Evolutionary conservation across 2,113 vertebrate species (phyloP).

Genomic region (Okapia johnstoni): DNA sequence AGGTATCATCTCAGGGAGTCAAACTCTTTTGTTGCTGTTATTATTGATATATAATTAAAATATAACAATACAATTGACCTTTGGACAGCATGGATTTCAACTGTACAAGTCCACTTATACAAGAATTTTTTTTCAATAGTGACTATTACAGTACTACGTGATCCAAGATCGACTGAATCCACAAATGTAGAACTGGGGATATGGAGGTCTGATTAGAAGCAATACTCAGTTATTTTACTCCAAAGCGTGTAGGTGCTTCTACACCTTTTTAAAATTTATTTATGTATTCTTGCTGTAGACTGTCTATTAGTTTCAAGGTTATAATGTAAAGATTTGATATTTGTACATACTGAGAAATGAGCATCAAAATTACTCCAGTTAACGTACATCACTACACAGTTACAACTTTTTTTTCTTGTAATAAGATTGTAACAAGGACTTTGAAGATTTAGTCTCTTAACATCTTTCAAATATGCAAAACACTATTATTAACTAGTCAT

Average conservation of each 20-base stretch:
- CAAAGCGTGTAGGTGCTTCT: neutral
- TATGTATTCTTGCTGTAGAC: neutral
- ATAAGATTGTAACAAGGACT: neutral
- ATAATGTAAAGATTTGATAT: neutral
- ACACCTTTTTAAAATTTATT: neutral
- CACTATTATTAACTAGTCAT: neutral
- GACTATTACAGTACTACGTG: neutral
- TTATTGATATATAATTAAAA: neutral
- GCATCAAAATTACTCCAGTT: neutral
- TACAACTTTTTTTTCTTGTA: neutral
- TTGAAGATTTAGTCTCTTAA: neutral
- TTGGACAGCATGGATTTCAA: neutral
- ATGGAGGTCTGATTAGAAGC: neutral
- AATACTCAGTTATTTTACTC: neutral
- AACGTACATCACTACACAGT: neutral
- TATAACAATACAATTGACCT: neutral
- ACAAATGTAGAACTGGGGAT: neutral
- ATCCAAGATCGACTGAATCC: neutral
- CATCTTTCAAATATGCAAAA: neutral
- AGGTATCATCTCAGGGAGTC: fast-evolving
- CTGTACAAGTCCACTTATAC: neutral
- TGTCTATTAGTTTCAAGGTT: neutral
- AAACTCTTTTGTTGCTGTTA: neutral
- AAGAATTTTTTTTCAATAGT: neutral
- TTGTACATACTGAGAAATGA: neutral